Evolutionary conservation across 2,113 vertebrate genomes (phyloP), one percentile per base, ranked within the genome.

Genomic region (Callionymus lyra): DNA sequence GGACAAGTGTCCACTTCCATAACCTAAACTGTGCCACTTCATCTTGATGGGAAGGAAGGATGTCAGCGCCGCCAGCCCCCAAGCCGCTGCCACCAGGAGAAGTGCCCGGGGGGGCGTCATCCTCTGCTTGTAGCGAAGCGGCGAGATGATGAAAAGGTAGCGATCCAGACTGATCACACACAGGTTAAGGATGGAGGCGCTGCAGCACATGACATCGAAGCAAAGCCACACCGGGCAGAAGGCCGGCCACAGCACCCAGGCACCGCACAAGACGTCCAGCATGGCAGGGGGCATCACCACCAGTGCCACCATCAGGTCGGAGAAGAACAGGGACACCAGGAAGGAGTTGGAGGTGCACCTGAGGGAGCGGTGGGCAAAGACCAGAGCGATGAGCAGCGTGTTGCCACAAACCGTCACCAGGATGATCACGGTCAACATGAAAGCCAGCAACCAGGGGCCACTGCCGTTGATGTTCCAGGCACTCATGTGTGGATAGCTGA

Each of bases 201-300:
- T 97, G 79, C 93, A 97, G 84, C 93, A 97, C 94, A 98, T 96
- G 59, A 97, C 89, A 0, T 98, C 94, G 1, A 97, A 96, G 80
- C 92, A 89, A 41, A 86, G 87, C 94, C 94, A 97, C 51, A 97
- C 79, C 0, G 87, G 89, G 72, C 95, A 98, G 59, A 98, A 89
- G 38, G 81, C 74, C 0, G 82, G 82, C 59, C 77, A 86, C 62
- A 98, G 81, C 75, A 93, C 88, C 94, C 94, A 97, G 63, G 79
- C 84, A 6, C 94, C 94, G 0, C 89, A 94, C 37, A 97, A 82
- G 47, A 90, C 87, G 12, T 97, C 96, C 41, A 98, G 85, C 92
- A 96, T 92, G 63, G 94, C 94, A 0, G 94, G 94, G 0, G 94
- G 94, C 94, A 97, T 98, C 47, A 98, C 94, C 79, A 94, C 94